phyloP scores from a whole-genome alignment of 2,113 vertebrate species.

The Pelvicachromis taeniatus region DNA sequence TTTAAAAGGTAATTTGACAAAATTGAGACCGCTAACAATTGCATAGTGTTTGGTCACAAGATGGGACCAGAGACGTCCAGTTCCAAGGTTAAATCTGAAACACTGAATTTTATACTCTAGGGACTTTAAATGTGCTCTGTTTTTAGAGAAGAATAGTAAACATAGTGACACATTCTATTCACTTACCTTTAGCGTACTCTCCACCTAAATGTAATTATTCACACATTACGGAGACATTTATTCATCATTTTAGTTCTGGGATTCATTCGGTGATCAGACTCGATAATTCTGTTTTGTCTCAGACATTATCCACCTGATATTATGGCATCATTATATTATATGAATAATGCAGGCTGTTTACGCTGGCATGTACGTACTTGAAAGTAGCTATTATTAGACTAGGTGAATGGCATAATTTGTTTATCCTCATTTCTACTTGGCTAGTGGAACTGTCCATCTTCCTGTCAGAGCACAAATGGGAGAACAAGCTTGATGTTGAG shows the following conservation, averaged over 20 bases:
- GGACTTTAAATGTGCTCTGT: background rate
- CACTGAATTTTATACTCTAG: background rate
- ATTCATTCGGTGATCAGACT: background rate
- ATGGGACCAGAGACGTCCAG: background rate
- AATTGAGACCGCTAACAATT: background rate
- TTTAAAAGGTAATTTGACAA: background rate
- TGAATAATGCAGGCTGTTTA: background rate
- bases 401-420: background rate
- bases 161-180: background rate
- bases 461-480: background rate
- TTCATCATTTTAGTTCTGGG: background rate
- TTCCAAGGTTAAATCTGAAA: background rate
- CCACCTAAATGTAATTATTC: background rate
- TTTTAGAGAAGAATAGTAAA: background rate
- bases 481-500: constrained; percentile 4
- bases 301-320: background rate
- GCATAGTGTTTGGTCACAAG: background rate
- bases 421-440: background rate
- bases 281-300: background rate
- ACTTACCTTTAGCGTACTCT: background rate
- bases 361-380: background rate
- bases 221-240: background rate
- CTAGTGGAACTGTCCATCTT: background rate
- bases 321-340: background rate
- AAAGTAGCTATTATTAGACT: background rate